Percentiles rank a stretch among this genome's conserved stretches.
These are phyloP conservation scores for Melinopterus prodromus DNA, from an alignment of 2,888 invertebrate species.

Conservation along the genomic window DNA sequence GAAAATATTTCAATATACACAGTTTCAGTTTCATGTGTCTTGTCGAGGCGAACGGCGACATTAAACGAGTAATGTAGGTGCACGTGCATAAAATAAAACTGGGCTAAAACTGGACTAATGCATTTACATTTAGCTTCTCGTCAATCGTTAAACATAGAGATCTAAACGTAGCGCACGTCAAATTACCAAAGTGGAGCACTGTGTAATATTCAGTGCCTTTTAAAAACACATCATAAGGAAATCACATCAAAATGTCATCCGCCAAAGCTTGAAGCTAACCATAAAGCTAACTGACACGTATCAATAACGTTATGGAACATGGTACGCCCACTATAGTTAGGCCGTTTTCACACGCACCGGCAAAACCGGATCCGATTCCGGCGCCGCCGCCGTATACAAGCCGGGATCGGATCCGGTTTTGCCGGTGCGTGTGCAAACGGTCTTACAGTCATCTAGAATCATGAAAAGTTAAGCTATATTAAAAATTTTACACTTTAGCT, in stretches of 20 bases:
- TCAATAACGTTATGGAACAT: background rate
- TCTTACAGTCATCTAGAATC: no score
- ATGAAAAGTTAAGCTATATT: no score
- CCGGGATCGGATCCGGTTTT: no score
- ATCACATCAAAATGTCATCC: background rate
- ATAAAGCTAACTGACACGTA: background rate
- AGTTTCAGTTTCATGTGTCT: background rate
- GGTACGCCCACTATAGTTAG: no score
- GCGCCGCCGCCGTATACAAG: no score
- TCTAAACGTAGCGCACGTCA: background rate
- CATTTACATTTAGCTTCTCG: background rate
- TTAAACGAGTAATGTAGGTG: background rate
- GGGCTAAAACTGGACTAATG: background rate
- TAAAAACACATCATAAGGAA: background rate
- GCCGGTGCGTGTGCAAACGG: no score
- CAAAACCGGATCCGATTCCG: no score
- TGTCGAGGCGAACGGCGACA: background rate
- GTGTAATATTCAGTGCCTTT: background rate
- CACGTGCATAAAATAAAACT: background rate
- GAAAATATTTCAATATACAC: background rate
- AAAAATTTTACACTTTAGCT: no score
- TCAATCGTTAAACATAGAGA: background rate
- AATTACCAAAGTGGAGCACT: background rate
- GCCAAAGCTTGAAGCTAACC: no score
- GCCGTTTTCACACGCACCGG: no score